Evolutionary conservation across 2,797 vertebrate genomes (phyloP).

Genomic region (Manis crassicaudata): DNA sequence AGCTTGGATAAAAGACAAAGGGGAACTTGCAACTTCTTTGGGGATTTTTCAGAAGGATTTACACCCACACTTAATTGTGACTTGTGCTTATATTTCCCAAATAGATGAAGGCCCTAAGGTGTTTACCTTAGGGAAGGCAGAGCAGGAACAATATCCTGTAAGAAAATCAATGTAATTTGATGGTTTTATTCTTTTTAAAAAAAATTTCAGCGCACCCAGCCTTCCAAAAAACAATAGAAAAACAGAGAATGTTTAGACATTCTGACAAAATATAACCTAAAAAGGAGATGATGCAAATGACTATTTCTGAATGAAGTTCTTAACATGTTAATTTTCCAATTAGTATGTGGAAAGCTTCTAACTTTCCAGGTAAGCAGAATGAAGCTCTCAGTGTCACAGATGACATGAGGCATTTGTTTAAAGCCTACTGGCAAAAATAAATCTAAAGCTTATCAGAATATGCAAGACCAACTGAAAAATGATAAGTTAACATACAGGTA

Average conservation of each 20-base stretch:
- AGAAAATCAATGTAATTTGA: not conserved
- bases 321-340: not conserved
- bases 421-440: not conserved
- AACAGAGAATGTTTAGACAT: not conserved
- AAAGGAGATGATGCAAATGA: not conserved
- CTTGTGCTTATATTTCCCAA: conserved; percentile 19
- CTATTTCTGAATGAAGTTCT: conserved; percentile 1
- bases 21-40: conserved; percentile 47
- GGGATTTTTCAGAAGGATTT: not conserved
- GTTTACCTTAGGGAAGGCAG: not conserved
- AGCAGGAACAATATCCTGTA: not conserved
- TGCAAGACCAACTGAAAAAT: not conserved
- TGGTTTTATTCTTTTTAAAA: not conserved
- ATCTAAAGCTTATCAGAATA: not conserved
- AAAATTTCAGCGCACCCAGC: not conserved
- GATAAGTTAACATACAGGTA: not conserved
- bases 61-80: conserved; percentile 34
- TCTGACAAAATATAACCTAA: not conserved
- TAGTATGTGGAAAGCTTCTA: not conserved
- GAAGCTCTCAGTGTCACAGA: not conserved
- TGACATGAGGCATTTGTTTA: not conserved
- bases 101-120: not conserved
- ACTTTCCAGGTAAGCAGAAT: not conserved
- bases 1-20: conserved; percentile 13
- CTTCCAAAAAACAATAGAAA: not conserved